Conservation (phyloP, 1,140 invertebrate species). For the Diabrotica undecimpunctata region DNA sequence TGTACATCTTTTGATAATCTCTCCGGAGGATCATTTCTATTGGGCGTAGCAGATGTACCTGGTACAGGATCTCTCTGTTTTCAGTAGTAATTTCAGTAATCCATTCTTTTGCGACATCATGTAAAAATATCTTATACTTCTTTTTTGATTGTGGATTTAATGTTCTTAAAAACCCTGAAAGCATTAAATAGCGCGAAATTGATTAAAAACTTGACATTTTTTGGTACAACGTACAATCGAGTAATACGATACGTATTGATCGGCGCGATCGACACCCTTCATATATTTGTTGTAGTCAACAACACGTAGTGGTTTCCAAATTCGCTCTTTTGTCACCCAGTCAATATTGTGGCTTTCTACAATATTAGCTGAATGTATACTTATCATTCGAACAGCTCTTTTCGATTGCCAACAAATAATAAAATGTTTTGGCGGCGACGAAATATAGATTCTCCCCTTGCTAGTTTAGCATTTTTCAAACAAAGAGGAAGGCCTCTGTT, state of each 20-base stretch:
- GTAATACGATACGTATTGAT: constrained; percentile 21
- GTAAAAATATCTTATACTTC: not conserved
- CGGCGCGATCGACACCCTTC: constrained; percentile 18
- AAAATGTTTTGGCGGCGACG: not conserved
- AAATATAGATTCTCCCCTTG: not conserved
- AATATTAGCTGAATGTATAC: not conserved
- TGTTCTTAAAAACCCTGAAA: not conserved
- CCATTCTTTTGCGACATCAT: not conserved
- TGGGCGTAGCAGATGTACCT: too few relatives aligned
- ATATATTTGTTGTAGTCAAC: constrained; percentile 39
- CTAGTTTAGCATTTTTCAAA: not conserved
- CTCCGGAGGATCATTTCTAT: too few relatives aligned
- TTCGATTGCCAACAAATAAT: not conserved
- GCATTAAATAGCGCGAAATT: not conserved
- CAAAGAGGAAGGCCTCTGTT: not conserved
- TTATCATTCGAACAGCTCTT: not conserved
- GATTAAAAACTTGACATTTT: not conserved
- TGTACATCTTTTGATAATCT: not conserved
- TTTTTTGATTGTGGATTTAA: too few relatives aligned
- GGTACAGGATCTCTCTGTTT: not conserved
- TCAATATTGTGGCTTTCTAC: not conserved
- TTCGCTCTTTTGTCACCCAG: constrained; percentile 9
- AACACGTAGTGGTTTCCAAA: constrained; percentile 28
- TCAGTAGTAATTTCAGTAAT: not conserved
- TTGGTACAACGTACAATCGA: not conserved